Conservation (phyloP, 1,140 invertebrate genomes). For the Cataglyphis hispanica region DNA sequence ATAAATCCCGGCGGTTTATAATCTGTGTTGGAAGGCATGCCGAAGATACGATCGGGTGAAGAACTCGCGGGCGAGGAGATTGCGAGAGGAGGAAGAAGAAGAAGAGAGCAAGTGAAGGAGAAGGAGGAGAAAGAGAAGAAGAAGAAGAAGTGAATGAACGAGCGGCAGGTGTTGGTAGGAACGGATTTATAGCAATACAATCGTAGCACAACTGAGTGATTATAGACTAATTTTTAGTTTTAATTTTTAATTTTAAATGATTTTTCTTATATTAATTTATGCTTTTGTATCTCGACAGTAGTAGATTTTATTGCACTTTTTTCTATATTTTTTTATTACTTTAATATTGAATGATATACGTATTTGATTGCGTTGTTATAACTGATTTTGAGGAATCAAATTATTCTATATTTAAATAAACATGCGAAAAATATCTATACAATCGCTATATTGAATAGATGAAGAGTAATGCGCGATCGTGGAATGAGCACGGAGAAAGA, state of each 20-base stretch:
- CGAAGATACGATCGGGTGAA: conserved; percentile 83
- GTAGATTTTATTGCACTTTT: background rate
- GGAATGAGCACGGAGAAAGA: conserved; percentile 50
- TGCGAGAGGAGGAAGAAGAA: conserved; percentile 35
- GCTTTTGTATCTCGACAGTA: background rate
- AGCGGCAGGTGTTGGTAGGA: conserved; percentile 80
- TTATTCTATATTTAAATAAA: conserved; percentile 15
- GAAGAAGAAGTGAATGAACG: conserved; percentile 71
- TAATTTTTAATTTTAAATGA: conserved; percentile 24
- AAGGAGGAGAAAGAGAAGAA: conserved; percentile 35
- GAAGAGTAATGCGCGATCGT: conserved; percentile 43
- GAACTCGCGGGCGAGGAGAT: conserved; percentile 71
- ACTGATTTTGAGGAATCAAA: background rate
- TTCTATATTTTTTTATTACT: background rate
- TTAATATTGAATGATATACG: background rate
- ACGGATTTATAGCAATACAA: conserved; percentile 53
- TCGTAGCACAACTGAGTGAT: conserved; percentile 21
- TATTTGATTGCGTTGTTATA: conserved; percentile 11
- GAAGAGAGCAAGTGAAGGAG: conserved; percentile 21
- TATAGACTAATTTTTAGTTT: conserved; percentile 56
- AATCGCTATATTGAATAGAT: conserved; percentile 19
- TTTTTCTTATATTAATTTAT: background rate
- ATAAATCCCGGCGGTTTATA: conserved; percentile 85
- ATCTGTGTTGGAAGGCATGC: conserved; percentile 81
- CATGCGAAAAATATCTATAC: conserved; percentile 7